phyloP scores from a whole-genome alignment of 2,113 vertebrate genomes.

The Pitta sordida region DNA sequence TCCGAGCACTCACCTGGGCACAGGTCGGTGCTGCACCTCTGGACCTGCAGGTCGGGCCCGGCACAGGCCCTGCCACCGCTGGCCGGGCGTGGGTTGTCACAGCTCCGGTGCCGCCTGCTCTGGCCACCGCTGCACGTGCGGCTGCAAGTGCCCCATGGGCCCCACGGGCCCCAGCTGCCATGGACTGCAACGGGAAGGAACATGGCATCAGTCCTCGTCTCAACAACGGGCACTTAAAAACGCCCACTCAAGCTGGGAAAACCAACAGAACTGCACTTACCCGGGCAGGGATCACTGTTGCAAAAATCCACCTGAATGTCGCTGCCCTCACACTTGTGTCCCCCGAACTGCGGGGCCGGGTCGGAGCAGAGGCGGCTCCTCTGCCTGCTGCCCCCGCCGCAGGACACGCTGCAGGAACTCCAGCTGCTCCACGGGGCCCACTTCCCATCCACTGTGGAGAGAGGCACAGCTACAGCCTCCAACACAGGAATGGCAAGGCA shows the following conservation, averaged over 20 bases:
- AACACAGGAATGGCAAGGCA: background rate
- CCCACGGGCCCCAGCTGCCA: constrained; percentile 93
- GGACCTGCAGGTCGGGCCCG: constrained; percentile 87
- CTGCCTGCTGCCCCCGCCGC: constrained; percentile 88
- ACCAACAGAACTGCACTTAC: too few species aligned
- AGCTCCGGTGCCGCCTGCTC: constrained; percentile 84
- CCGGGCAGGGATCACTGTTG: constrained; percentile 89
- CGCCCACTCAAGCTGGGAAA: background rate
- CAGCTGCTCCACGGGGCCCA: constrained; percentile 90
- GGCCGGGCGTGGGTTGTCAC: constrained; percentile 86
- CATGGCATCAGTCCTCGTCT: background rate
- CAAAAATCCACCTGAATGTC: constrained; percentile 90
- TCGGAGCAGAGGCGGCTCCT: constrained; percentile 85
- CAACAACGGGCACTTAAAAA: background rate
- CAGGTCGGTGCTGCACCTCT: constrained; percentile 78
- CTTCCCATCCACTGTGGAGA: constrained; percentile 86
- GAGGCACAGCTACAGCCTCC: background rate
- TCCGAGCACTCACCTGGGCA: constrained; percentile 81
- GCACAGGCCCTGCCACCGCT: constrained; percentile 87
- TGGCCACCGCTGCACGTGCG: constrained; percentile 89
- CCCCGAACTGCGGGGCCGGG: constrained; percentile 83
- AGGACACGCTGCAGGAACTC: constrained; percentile 89
- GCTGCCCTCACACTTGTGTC: constrained; percentile 86
- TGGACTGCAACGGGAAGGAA: constrained; percentile 71
- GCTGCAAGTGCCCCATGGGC: constrained; percentile 90